Evolutionary conservation across 2,113 vertebrate genomes (phyloP), one percentile per base, ranked within the genome.

Genomic region (Thryonomys swinderianus): DNA sequence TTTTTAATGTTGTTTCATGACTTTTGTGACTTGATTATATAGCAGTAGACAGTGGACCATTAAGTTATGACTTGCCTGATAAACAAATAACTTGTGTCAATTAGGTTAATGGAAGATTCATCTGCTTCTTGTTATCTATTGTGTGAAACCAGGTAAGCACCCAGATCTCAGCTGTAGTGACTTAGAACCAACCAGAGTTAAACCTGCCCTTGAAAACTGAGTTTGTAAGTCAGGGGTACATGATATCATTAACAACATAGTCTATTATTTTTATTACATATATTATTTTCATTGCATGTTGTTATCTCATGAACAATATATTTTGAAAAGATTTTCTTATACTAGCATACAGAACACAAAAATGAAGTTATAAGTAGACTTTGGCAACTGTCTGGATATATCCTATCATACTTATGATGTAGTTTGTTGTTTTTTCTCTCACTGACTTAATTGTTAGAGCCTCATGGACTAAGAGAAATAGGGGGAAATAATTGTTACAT

Each of bases 301-400:
- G 45, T 93, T 74, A 45, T 14, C 66, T 89, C 45, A 53, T 85
- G 32, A 74, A 66, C 51, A 82, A 20, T 89, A 86, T 74, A 16
- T 88, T 92, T 93, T 88, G 12, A 62, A 76, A 93, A 96, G 18
- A 62, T 78, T 59, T 92, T 88, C 88, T 94, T 91, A 18, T 91
- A 90, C 13, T 64, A 76, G 76, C 40, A 62, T 18, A 71, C 32
- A 74, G 45, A 88, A 88, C 64, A 80, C 59, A 88, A 89, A 92
- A 73, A 76, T 93, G 20, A 13, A 88, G 2, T 91, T 82, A 51
- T 51, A 51, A 51, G 30, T 59, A 71, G 67, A 86, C 51, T 32
- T 12, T 74, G 91, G 57, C 74, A 86, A 45, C 67, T 76, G 2
- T 78, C 34, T 83, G 2, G 55, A 25, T 73, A 48, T 5, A 45